phyloP scores from a whole-genome alignment of 2,888 invertebrate genomes.

The Acanthosepion esculentum region DNA sequence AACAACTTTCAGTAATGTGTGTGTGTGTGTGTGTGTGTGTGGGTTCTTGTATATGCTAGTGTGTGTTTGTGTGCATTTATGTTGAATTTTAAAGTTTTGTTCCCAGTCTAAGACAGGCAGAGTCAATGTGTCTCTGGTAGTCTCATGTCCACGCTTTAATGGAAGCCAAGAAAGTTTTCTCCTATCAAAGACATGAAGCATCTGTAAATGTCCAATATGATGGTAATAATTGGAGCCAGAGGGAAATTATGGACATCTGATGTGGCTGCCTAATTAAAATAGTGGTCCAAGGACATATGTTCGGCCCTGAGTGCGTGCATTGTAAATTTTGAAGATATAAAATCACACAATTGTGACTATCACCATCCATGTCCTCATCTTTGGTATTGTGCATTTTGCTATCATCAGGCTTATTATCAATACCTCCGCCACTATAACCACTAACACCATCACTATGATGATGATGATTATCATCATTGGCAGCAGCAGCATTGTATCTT shows the following conservation, averaged over 20 bases:
- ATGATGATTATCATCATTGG: background rate
- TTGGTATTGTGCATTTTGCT: background rate
- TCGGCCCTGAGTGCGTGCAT: background rate
- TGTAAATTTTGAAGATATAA: background rate
- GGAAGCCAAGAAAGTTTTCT: constrained; percentile 6
- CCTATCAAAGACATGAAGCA: background rate
- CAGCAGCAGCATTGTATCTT: background rate
- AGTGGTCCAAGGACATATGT: background rate
- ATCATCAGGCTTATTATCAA: background rate
- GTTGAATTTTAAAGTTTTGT: constrained; percentile 5
- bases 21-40: background rate
- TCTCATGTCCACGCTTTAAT: background rate
- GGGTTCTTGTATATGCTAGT: background rate
- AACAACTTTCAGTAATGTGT: background rate
- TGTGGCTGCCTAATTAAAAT: background rate
- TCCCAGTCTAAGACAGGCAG: background rate
- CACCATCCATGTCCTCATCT: background rate
- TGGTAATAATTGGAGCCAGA: constrained; percentile 22
- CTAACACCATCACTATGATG: background rate
- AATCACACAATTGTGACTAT: background rate
- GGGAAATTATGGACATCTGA: constrained; percentile 33
- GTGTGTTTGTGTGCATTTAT: background rate
- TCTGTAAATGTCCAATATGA: background rate
- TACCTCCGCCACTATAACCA: background rate
- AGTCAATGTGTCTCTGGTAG: background rate